These are phyloP conservation scores for Arothron firmamentum DNA, from an alignment of 2,113 vertebrate species.

Conservation along the genomic window DNA sequence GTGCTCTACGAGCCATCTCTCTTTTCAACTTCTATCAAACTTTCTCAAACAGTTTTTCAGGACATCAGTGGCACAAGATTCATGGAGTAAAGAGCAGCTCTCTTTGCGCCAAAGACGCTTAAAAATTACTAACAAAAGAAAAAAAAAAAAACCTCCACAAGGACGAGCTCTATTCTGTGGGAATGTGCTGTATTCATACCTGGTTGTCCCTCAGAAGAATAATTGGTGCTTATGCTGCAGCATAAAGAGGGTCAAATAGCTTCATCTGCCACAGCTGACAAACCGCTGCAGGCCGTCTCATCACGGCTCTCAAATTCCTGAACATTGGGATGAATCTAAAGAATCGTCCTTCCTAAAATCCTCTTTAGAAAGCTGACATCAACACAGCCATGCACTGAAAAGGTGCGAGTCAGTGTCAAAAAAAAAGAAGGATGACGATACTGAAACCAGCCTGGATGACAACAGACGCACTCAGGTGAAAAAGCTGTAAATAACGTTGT, in stretches of 20 bases:
- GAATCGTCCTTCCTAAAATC: not conserved
- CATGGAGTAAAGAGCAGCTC: not conserved
- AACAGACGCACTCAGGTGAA: not conserved
- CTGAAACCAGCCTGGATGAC: too few species aligned
- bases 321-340: conserved; percentile 10
- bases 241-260: conserved; percentile 10
- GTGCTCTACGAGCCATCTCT: not conserved
- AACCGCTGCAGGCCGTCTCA: conserved; percentile 1
- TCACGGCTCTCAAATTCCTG: conserved; percentile 11
- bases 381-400: too few species aligned
- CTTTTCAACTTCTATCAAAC: conserved; percentile 7
- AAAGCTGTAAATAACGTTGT: not conserved
- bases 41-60: conserved; percentile 12
- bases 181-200: conserved; percentile 18
- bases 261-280: conserved; percentile 15
- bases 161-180: conserved; percentile 13
- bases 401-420: too few species aligned
- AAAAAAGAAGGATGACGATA: too few species aligned
- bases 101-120: not conserved
- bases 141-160: conserved; percentile 14
- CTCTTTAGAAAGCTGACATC: too few species aligned
- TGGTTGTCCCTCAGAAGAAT: conserved; percentile 20
- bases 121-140: not conserved
- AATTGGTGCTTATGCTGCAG: conserved; percentile 4
- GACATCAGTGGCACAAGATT: not conserved